phyloP scores from a whole-genome alignment of 2,113 vertebrate genomes.

The Chaenocephalus aceratus region DNA sequence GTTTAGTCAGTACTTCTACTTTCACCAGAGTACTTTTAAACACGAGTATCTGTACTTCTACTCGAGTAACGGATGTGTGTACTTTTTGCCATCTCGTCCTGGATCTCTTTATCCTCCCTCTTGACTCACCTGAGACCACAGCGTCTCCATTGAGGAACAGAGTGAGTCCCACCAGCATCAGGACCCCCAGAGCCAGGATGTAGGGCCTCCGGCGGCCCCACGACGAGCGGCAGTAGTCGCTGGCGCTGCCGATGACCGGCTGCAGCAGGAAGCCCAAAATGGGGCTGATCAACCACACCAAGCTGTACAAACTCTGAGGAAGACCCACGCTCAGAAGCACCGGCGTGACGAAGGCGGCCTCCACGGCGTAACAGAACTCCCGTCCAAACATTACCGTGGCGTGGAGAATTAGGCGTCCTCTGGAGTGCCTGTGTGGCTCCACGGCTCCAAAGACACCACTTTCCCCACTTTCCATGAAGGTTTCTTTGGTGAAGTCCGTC shows the following conservation, averaged over 20 bases:
- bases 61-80: too few species aligned
- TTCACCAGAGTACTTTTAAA: too few species aligned
- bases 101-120: too few species aligned
- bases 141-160: conserved; percentile 96
- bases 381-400: conserved; percentile 94
- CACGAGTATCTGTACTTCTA: too few species aligned
- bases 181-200: conserved; percentile 89
- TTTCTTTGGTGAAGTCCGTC: conserved; percentile 61
- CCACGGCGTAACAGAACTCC: conserved; percentile 97
- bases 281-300: conserved; percentile 98
- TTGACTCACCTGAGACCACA: conserved; percentile 88
- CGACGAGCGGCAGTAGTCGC: conserved; percentile 90
- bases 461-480: conserved; percentile 62
- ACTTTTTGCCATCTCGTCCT: too few species aligned
- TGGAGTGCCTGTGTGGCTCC: conserved; percentile 81
- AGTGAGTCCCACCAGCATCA: conserved; percentile 93
- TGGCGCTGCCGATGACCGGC: conserved; percentile 93
- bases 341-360: conserved; percentile 95
- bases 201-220: conserved; percentile 96
- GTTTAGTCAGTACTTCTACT: too few species aligned
- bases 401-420: conserved; percentile 91
- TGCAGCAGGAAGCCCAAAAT: conserved; percentile 95
- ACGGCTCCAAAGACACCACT: conserved; percentile 58
- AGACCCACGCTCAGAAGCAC: conserved; percentile 96
- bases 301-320: conserved; percentile 91